A percentile compares a stretch with the other conserved stretches of the same genome.
These are phyloP conservation scores for Callyntrura guangdongensis DNA, from an alignment of 2,888 invertebrate genomes.

Conservation along the genomic window DNA sequence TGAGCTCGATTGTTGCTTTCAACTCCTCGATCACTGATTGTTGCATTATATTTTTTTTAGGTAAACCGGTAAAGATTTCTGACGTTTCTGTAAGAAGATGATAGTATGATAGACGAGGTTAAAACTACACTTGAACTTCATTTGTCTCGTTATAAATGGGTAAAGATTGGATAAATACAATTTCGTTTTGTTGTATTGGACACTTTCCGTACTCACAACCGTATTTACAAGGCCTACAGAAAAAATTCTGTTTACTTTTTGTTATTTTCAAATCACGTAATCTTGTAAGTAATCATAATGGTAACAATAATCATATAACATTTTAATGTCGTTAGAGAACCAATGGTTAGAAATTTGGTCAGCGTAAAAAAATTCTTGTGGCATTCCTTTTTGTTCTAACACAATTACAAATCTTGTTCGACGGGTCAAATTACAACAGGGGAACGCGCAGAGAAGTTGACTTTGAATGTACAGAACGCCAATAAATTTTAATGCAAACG, in stretches of 20 bases:
- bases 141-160: constrained; percentile 10
- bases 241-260: not conserved
- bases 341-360: not conserved
- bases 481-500: not conserved
- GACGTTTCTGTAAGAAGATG: not conserved
- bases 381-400: not conserved
- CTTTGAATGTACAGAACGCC: not conserved
- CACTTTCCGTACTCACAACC: too few relatives aligned
- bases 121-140: constrained; percentile 25
- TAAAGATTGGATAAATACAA: not conserved
- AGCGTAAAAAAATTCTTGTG: not conserved
- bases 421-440: not conserved
- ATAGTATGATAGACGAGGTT: not conserved
- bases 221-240: not conserved
- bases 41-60: not conserved
- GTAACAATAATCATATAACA: constrained; percentile 8
- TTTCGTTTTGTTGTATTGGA: not conserved
- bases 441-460: not conserved
- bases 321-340: not conserved
- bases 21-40: not conserved
- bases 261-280: not conserved
- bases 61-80: not conserved
- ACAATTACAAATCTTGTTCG: constrained; percentile 11
- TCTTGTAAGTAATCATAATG: constrained; percentile 12
- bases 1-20: constrained; percentile 35